These are phyloP conservation scores for Tachina fera DNA, from an alignment of 2,888 invertebrate genomes.

Conservation along the genomic window DNA sequence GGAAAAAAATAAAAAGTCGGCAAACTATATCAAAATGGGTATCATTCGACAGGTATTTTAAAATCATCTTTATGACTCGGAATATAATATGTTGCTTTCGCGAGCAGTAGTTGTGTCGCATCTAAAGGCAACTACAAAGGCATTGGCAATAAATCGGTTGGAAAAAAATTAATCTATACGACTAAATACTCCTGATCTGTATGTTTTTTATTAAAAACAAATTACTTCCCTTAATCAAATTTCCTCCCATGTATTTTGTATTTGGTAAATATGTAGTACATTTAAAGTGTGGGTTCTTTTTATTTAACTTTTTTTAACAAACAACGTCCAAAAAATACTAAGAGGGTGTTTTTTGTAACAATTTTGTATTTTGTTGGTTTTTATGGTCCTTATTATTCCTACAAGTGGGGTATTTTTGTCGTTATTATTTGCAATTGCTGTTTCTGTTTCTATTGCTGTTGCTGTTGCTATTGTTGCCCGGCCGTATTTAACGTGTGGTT, in stretches of 20 bases:
- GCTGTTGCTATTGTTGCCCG: not conserved
- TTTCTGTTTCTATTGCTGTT: constrained; percentile 24
- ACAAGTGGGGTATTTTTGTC: constrained; percentile 66
- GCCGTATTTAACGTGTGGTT: constrained; percentile 62
- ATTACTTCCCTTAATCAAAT: constrained; percentile 11
- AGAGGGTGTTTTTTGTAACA: constrained; percentile 70
- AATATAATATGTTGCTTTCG: too few relatives aligned
- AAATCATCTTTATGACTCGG: too few relatives aligned
- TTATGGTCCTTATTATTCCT: constrained; percentile 68
- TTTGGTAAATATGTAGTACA: constrained; percentile 1
- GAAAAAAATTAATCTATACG: too few relatives aligned
- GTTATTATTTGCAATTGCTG: constrained; percentile 30
- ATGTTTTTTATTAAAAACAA: not conserved
- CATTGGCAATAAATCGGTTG: too few relatives aligned
- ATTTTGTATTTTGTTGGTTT: constrained; percentile 64
- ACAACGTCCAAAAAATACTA: constrained; percentile 54
- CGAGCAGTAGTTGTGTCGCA: too few relatives aligned
- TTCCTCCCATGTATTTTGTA: constrained; percentile 10
- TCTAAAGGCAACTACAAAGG: too few relatives aligned
- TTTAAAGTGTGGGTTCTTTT: constrained; percentile 40
- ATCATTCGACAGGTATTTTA: too few relatives aligned
- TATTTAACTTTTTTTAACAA: not conserved
- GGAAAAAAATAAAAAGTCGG: too few relatives aligned
- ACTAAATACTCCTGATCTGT: not conserved
- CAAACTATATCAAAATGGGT: too few relatives aligned